These are phyloP conservation scores for Hippoglossus stenolepis DNA, from an alignment of 2,113 vertebrate genomes.

Conservation along the genomic window DNA sequence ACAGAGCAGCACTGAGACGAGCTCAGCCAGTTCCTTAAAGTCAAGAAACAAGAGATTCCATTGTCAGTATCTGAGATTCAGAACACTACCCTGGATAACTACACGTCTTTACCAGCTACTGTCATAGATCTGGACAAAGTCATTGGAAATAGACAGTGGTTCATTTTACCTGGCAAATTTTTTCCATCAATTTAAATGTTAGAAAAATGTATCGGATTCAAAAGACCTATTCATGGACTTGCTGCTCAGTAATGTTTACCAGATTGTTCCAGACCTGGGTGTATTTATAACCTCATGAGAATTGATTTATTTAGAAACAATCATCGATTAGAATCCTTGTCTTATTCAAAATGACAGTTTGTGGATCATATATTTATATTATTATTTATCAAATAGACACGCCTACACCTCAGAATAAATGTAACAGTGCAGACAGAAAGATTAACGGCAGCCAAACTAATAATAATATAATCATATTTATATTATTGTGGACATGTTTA, in stretches of 20 bases:
- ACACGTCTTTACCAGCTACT: not conserved
- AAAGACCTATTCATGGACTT: too few relatives aligned
- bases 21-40: conserved; percentile 23
- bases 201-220: not conserved
- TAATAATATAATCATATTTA: not conserved
- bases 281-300: too few relatives aligned
- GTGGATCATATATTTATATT: too few relatives aligned
- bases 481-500: conserved; percentile 5
- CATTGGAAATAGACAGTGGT: not conserved
- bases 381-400: too few relatives aligned
- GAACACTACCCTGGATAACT: not conserved
- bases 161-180: not conserved
- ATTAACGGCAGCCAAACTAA: conserved; percentile 1
- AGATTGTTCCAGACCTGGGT: too few relatives aligned
- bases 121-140: not conserved
- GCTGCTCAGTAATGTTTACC: too few relatives aligned
- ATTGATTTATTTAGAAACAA: not conserved
- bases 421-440: not conserved
- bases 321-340: not conserved
- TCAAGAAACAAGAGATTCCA: conserved; percentile 6
- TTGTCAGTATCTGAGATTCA: conserved; percentile 5
- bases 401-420: not conserved
- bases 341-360: not conserved
- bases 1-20: conserved; percentile 27
- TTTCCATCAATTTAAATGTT: not conserved